Base-by-base conservation (phyloP, 2,113 vertebrate species). In the Mus spicilegus region DNA sequence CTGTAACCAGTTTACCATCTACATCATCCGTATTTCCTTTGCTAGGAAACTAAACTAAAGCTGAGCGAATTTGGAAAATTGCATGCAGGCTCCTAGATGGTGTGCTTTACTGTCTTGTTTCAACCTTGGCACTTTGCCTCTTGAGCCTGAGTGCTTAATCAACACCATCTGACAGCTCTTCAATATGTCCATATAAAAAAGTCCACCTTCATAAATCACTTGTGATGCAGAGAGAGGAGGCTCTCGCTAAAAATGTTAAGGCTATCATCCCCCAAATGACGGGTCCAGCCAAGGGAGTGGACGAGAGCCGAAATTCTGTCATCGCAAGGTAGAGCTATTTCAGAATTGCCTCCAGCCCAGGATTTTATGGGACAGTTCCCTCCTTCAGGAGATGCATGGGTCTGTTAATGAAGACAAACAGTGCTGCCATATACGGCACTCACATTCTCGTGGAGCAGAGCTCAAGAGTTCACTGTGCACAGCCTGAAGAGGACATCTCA, bases 131-230 rank as follows among this genome's bases (percentile, higher is more conserved):
- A 63, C 28, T 54, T 3, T 82, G 90, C 94, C 94, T 96, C 90
- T n/a, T 17, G 67, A 86, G 92, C 51, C 82, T 56, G 42, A 96
- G 89, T n/a, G 39, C 92, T 97, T 97, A 88, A 97, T 97, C 97
- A 97, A 80, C 96, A 91, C 77, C 6, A 39, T 46, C 95, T 94
- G 97, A 97, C 96, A 97, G 96, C 61, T 97, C 92, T 95, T 98
- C 97, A 94, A 94, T 97, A 97, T 89, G 93, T 94, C 96, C 90
- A 76, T 89, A 92, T 94, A 75, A 96, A 96, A 95, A 97, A 96
- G 93, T 94, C 96, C 94, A 75, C 75, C 93, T 78, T 89, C 81
- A 95, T 97, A 97, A 97, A 97, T 97, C 96, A 95, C 91, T 92
- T 56, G 77, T 30, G 89, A 81, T 26, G 86, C 81, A 1, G 14